Evolutionary conservation across 2,888 invertebrate species (phyloP), one percentile per base, ranked within the genome.

Genomic region (Campoplex nolae): DNA sequence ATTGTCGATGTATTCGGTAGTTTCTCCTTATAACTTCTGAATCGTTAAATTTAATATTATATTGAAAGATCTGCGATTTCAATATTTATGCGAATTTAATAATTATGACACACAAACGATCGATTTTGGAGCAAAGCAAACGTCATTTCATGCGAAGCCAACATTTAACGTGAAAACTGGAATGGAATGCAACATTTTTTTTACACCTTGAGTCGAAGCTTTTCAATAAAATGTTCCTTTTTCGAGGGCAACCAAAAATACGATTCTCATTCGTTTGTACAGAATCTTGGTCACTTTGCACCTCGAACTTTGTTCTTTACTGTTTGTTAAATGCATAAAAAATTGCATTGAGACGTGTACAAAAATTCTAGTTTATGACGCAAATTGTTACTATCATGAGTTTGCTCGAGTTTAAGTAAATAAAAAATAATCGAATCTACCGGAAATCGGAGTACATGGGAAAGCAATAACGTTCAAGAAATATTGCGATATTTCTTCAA

Each of bases 11-110:
- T n/a, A 54, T n/a, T 65, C 73, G 74, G 51, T 51, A 35, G 23
- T 74, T 74, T 81, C 32, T 65, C 51, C 54, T 67, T 11, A 45
- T 11, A 45, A n/a, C 11, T 48, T 35, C 51, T 51, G 6, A 48
- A 23, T 80, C 32, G 9, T 58, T 45, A 32, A 11, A 38, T 42
- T 56, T 38, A 56, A 58, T 38, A 13, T 62, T 16, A 62, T 62
- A 62, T 32, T 16, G 13, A 62, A 32, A 28, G 16, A 4, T 16
- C 16, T 62, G 62, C 32, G 62, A 58, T 28, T 58, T 3, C 3
- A 45, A 45, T 45, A 45, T 23, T 23, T 23, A 23, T 23, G 23
- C 23, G 23, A 23, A 13, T 45, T 45, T 13, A 45, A 18, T 51
- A 18, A 51, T 18, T 51, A 16, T 4, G 16, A 2, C 51, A 51